Evolutionary conservation across 2,888 invertebrate species (phyloP).

Genomic region (Adineta ricciae): DNA sequence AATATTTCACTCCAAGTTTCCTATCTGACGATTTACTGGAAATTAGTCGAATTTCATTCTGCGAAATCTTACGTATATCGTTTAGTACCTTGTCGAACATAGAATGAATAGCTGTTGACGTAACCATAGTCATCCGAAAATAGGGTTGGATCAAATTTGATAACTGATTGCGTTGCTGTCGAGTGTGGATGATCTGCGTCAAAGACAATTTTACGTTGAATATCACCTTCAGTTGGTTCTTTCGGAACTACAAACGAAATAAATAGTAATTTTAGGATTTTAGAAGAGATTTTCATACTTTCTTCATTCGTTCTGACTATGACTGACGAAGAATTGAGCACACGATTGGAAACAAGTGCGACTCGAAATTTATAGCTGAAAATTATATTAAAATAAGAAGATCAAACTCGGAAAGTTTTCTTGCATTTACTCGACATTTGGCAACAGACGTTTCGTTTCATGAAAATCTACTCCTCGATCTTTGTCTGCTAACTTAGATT

Average conservation of each 20-base stretch:
- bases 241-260: background rate
- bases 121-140: background rate
- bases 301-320: background rate
- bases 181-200: background rate
- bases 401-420: too few relatives aligned
- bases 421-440: too few relatives aligned
- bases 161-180: background rate
- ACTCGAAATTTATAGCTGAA: background rate
- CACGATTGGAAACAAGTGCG: background rate
- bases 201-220: background rate
- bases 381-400: too few relatives aligned
- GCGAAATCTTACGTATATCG: too few relatives aligned
- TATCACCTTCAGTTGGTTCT: background rate
- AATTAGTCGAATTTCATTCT: too few relatives aligned
- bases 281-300: background rate
- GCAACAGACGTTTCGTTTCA: too few relatives aligned
- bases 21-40: too few relatives aligned
- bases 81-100: background rate
- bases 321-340: background rate
- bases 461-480: too few relatives aligned
- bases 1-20: too few relatives aligned
- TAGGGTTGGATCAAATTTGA: background rate
- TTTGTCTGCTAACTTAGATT: too few relatives aligned
- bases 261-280: too few relatives aligned
- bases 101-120: background rate